These are phyloP conservation scores for Chondrilla cf. caribensis DNA, from an alignment of 37 sponge, comb jelly and placozoan genomes.

Conservation along the genomic window DNA sequence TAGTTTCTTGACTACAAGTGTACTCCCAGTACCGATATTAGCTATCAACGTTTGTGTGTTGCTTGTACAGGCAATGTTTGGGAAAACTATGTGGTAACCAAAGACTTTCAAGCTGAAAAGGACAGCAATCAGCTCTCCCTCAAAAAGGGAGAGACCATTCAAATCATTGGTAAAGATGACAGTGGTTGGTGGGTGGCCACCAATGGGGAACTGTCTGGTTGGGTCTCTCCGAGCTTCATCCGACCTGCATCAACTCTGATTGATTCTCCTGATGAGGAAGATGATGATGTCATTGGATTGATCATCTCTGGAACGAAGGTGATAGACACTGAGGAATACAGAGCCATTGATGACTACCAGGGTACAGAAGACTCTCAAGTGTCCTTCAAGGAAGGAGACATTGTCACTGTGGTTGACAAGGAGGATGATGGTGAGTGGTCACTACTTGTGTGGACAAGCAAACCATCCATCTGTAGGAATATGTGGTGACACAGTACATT, in stretches of 20 bases:
- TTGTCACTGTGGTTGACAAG: conserved; percentile 73
- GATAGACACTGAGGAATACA: conserved; percentile 35
- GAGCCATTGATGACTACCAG: conserved; percentile 68
- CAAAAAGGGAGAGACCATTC: conserved; percentile 49
- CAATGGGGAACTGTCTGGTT: conserved; percentile 32
- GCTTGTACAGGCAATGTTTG: conserved; percentile 45
- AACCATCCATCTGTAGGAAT: no score
- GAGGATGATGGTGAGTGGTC: conserved; percentile 71
- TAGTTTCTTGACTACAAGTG: no score
- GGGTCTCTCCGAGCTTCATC: conserved; percentile 68
- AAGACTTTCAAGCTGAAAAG: conserved; percentile 47
- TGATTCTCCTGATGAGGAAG: conserved; percentile 25
- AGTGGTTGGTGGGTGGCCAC: conserved; percentile 79
- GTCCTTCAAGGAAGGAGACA: conserved; percentile 65
- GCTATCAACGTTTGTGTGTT: no score
- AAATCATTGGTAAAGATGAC: conserved; percentile 58
- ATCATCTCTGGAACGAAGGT: conserved; percentile 10
- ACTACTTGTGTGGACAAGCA: no score
- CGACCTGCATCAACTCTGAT: conserved; percentile 4
- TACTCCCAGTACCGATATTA: no score
- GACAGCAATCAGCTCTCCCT: conserved; percentile 48
- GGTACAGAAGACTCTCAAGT: conserved; percentile 65
- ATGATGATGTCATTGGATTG: conserved; percentile 59
- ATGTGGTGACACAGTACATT: no score
- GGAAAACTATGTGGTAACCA: conserved; percentile 61